phyloP scores from a whole-genome alignment of 1,140 invertebrate genomes.

The Nautilus pompilius region DNA sequence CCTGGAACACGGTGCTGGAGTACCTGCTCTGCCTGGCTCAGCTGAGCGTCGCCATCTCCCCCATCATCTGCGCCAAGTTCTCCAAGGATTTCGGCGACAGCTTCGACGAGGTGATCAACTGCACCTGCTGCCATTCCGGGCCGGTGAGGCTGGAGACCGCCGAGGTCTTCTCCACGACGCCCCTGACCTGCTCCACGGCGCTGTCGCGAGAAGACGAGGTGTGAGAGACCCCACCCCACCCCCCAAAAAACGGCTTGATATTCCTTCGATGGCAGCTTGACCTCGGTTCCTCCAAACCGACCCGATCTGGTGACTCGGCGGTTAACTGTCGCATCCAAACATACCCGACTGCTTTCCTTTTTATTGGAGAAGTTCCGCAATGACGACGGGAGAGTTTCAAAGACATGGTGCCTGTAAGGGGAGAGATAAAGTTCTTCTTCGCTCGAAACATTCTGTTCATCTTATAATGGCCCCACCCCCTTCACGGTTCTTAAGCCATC shows the following conservation, averaged over 20 bases:
- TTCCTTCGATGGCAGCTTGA: too few relatives aligned
- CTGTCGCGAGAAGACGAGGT: neutral
- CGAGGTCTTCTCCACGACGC: neutral
- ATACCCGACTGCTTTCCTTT: too few relatives aligned
- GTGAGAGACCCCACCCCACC: neutral
- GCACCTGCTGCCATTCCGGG: constrained; percentile 9
- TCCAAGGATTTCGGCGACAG: constrained; percentile 22
- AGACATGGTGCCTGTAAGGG: too few relatives aligned
- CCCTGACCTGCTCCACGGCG: neutral
- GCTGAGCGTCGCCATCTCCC: constrained; percentile 18
- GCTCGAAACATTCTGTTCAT: too few relatives aligned
- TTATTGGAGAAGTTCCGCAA: too few relatives aligned
- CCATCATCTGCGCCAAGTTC: constrained; percentile 26
- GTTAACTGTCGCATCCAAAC: too few relatives aligned
- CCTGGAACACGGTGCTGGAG: constrained; percentile 15
- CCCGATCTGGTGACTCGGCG: too few relatives aligned
- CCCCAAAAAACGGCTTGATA: neutral
- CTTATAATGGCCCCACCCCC: too few relatives aligned
- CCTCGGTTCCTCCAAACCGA: too few relatives aligned
- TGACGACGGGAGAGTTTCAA: too few relatives aligned
- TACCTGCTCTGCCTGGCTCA: constrained; percentile 22
- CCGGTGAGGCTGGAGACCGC: neutral
- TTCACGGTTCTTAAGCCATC: too few relatives aligned
- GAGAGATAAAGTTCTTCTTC: too few relatives aligned
- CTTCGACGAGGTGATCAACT: constrained; percentile 35